phyloP scores from a whole-genome alignment of 2,797 vertebrate genomes.

The Parauchenoglanis punctatus region DNA sequence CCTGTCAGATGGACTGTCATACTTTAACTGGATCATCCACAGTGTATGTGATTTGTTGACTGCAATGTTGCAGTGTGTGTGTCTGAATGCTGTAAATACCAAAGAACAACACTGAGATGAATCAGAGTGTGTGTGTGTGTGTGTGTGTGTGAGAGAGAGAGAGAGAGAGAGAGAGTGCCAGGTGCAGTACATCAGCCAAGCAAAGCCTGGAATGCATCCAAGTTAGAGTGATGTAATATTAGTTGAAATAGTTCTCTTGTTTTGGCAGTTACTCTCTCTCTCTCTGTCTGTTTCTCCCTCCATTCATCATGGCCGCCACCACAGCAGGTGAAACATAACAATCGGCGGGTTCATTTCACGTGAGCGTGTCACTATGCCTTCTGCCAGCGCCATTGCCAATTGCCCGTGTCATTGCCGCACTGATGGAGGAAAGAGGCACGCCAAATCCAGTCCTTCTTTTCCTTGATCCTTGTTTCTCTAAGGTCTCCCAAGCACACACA shows the following conservation, averaged over 20 bases:
- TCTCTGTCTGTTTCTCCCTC: constrained; percentile 13
- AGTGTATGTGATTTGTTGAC: constrained; percentile 42
- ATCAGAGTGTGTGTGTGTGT: constrained; percentile 6
- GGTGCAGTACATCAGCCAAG: constrained; percentile 53
- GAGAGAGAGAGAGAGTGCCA: constrained; percentile 18
- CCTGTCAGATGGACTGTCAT: constrained; percentile 54
- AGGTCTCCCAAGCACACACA: not conserved
- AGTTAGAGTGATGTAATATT: constrained; percentile 69
- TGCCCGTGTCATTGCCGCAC: constrained; percentile 19
- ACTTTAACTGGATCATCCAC: constrained; percentile 43
- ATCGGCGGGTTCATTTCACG: constrained; percentile 62
- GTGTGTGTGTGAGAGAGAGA: constrained; percentile 9
- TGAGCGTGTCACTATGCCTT: constrained; percentile 31
- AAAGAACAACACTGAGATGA: not conserved
- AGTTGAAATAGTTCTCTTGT: constrained; percentile 71
- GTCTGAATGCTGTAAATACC: constrained; percentile 16
- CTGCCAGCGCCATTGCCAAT: constrained; percentile 9
- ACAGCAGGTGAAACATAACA: constrained; percentile 75
- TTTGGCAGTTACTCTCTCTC: constrained; percentile 59
- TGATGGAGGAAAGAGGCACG: constrained; percentile 26
- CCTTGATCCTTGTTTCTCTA: constrained; percentile 24
- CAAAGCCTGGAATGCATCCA: constrained; percentile 67
- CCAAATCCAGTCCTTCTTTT: not conserved
- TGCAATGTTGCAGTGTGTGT: not conserved
- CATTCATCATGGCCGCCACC: constrained; percentile 44